phyloP scores from a whole-genome alignment of 2,797 vertebrate genomes.

The Rhinophrynus dorsalis region DNA sequence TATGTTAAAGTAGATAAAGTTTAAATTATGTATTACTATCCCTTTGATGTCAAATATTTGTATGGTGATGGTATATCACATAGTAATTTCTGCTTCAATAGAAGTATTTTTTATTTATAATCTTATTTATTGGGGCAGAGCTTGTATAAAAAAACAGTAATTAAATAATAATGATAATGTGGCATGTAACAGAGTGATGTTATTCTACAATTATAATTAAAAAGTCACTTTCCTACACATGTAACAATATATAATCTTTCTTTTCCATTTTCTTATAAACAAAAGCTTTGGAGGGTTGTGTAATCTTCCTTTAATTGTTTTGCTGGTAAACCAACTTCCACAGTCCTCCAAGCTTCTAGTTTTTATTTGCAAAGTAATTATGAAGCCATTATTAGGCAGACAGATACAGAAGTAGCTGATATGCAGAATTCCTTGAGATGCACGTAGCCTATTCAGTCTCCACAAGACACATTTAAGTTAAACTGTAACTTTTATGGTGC shows the following conservation, averaged over 20 bases:
- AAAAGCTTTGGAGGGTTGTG: too few species aligned
- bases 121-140: too few species aligned
- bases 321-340: background rate
- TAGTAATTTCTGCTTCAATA: too few species aligned
- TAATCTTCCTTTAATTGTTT: background rate
- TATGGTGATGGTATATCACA: too few species aligned
- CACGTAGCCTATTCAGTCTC: background rate
- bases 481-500: slow-evolving; percentile 27
- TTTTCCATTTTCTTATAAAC: too few species aligned
- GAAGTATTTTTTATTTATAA: too few species aligned
- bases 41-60: too few species aligned
- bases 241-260: background rate
- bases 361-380: slow-evolving; percentile 22
- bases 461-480: slow-evolving; percentile 10
- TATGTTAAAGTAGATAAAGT: too few species aligned
- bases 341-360: background rate
- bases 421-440: background rate
- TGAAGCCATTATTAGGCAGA: slow-evolving; percentile 12
- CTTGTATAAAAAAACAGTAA: too few species aligned
- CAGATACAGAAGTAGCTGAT: slow-evolving; percentile 4
- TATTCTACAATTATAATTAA: background rate
- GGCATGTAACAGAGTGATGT: too few species aligned
- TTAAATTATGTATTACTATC: too few species aligned
- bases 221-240: background rate
- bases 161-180: too few species aligned